These are phyloP conservation scores for Rhopilema esculentum DNA, from an alignment of 30 jellyfish, hydroid and myxozoan genomes.

Conservation along the genomic window DNA sequence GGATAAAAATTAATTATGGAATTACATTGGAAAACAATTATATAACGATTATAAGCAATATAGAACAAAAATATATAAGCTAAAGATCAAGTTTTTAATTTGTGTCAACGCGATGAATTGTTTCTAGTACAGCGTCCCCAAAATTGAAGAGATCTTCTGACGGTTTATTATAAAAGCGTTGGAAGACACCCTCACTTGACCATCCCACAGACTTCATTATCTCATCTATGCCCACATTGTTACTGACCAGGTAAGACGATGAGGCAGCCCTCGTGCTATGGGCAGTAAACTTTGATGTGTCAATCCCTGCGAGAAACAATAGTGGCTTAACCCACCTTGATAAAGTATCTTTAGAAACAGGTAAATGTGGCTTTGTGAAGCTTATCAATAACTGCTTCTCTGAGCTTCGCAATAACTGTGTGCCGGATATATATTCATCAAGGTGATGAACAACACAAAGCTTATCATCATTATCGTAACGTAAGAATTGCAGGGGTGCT, in stretches of 20 bases:
- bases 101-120: neutral
- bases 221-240: neutral
- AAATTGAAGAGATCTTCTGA: conserved; percentile 1
- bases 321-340: conserved; percentile 25
- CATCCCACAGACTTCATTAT: conserved; percentile 45
- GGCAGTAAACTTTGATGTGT: conserved; percentile 17
- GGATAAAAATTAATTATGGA: neutral
- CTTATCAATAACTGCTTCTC: conserved; percentile 40
- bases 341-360: conserved; percentile 30
- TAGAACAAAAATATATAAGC: neutral
- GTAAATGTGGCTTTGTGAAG: conserved; percentile 28
- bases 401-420: neutral
- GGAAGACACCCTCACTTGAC: conserved; percentile 27
- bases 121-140: conserved; percentile 6
- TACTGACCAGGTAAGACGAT: conserved; percentile 10
- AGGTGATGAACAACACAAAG: too few relatives aligned
- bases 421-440: conserved; percentile 22
- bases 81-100: neutral
- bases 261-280: conserved; percentile 68
- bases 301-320: conserved; percentile 37
- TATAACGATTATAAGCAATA: neutral
- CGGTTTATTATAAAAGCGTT: conserved; percentile 22
- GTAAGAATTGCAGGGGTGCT: too few relatives aligned
- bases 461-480: too few relatives aligned
- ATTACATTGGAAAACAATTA: neutral